Percentiles rank a stretch among this genome's conserved stretches.
phyloP scores from a whole-genome alignment of 1,140 invertebrate species.

The Mya arenaria region DNA sequence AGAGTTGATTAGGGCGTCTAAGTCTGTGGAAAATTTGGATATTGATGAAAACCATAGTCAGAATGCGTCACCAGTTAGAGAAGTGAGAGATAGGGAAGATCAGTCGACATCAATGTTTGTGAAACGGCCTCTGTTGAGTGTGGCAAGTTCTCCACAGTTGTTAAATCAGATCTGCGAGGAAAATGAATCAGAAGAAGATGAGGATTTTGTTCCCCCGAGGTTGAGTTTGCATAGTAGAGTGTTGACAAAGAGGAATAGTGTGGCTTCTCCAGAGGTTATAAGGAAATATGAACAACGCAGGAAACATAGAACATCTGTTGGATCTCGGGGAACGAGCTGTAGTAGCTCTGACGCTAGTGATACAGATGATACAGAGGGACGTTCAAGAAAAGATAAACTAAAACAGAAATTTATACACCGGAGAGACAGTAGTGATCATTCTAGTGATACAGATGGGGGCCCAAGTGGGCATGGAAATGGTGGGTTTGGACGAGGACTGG shows the following conservation, averaged over 20 bases:
- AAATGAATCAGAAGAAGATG: conserved; percentile 82
- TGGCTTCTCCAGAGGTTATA: conserved; percentile 80
- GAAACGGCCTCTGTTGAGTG: conserved; percentile 81
- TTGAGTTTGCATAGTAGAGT: conserved; percentile 62
- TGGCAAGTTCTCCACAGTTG: conserved; percentile 85
- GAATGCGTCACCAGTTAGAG: conserved; percentile 71
- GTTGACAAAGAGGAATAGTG: conserved; percentile 58
- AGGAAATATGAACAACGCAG: conserved; percentile 85
- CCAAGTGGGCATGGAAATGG: conserved; percentile 63
- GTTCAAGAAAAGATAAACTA: conserved; percentile 89
- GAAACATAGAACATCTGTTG: conserved; percentile 86
- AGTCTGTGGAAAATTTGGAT: conserved; percentile 73
- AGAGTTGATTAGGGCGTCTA: conserved; percentile 63
- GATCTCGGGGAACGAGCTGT: conserved; percentile 91
- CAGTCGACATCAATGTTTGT: conserved; percentile 45
- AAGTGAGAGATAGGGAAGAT: not conserved
- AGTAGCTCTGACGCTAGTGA: conserved; percentile 95
- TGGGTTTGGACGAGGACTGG: conserved; percentile 57
- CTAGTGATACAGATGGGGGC: conserved; percentile 79
- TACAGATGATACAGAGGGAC: conserved; percentile 91
- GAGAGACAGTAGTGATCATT: conserved; percentile 80
- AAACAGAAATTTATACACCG: conserved; percentile 80
- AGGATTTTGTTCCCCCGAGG: conserved; percentile 73
- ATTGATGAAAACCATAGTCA: conserved; percentile 60
- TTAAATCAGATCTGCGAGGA: conserved; percentile 90